Percentiles rank a stretch among this genome's conserved stretches.
Conservation (phyloP, 2,113 vertebrate species). For the Myotis brandtii region DNA sequence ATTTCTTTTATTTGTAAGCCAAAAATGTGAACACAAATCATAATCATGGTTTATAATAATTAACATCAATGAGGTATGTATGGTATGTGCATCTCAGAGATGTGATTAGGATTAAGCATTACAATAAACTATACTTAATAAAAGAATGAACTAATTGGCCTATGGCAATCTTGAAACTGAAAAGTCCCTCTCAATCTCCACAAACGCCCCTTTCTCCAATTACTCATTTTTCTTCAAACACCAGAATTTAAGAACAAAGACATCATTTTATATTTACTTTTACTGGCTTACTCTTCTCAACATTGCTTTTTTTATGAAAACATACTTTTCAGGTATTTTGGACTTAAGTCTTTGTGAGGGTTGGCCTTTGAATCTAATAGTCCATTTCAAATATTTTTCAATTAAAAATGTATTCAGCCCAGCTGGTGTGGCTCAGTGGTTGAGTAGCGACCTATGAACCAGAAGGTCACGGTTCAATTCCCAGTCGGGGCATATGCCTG, state of each 20-base stretch:
- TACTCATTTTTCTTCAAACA: background rate
- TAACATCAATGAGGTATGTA: background rate
- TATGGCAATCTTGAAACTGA: background rate
- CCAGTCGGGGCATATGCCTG: too few species aligned
- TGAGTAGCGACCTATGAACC: too few species aligned
- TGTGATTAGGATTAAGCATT: background rate
- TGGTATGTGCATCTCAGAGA: background rate
- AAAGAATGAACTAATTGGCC: background rate
- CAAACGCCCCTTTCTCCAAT: background rate
- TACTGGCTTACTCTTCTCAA: slow-evolving; percentile 4
- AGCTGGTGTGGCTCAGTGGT: too few species aligned
- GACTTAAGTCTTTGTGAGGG: background rate
- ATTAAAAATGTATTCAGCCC: too few species aligned
- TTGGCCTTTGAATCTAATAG: slow-evolving; percentile 48
- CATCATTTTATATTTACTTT: slow-evolving; percentile 46
- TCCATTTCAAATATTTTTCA: slow-evolving; percentile 25
- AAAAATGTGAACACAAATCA: slow-evolving; percentile 42
- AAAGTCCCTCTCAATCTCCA: background rate
- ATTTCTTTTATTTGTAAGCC: slow-evolving; percentile 37
- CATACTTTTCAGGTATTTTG: background rate
- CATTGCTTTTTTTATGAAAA: slow-evolving; percentile 58
- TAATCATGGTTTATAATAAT: slow-evolving; percentile 18
- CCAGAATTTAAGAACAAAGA: slow-evolving; percentile 25
- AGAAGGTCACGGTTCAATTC: too few species aligned
- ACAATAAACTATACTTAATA: background rate